Base-by-base conservation (phyloP, 1,140 invertebrate species). In the Schlechtendalia chinensis region DNA sequence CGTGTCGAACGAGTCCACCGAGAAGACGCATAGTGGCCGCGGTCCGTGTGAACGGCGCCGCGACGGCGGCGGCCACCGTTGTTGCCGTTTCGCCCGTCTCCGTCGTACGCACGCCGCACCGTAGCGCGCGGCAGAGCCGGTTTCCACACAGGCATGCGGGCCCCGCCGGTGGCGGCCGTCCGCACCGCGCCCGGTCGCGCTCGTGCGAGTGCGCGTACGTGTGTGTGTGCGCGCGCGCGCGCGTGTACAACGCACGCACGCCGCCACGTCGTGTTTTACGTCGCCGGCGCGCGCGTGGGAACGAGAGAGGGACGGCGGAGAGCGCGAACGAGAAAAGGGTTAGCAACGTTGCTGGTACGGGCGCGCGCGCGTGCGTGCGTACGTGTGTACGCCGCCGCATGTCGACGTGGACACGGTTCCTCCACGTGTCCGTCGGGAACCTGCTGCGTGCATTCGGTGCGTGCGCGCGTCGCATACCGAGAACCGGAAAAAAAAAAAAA, bases 41-140 rank as follows among this genome's bases (percentile, higher is more conserved):
- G n/a, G 22, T 69, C 11, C 19, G 72, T 75, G 72, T 75, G 72
- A 75, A 75, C 72, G 72, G 56, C 29, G 72, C 72, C 72, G 22
- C 72, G 54, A 19, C 32, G 19, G 32, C 72, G 50, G 5, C 61
- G 69, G 22, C 69, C 47, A 54, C 27, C 69, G 72, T 65, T 63
- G 71, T 54, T 54, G 72, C 5, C 32, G 69, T 56, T 32, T 39
- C 17, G 67, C 45, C 39, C 63, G 63, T 12, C 27, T 12, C 4
- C 17, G n/a, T 47, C 24, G 67, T 54, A 19, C 27, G 69, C 24
- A 39, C 69, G 69, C n/a, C 5, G 53, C 45, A 50, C 71, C n/a
- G n/a, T n/a, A n/a, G 71, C 71, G 39, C 39, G 8, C 32, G 32
- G 32, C n/a, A 39, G 29, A 74, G 71, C 71, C 71, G 53, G 50